phyloP scores from a whole-genome alignment of 2,113 vertebrate species.

The Copsychus sechellarum region DNA sequence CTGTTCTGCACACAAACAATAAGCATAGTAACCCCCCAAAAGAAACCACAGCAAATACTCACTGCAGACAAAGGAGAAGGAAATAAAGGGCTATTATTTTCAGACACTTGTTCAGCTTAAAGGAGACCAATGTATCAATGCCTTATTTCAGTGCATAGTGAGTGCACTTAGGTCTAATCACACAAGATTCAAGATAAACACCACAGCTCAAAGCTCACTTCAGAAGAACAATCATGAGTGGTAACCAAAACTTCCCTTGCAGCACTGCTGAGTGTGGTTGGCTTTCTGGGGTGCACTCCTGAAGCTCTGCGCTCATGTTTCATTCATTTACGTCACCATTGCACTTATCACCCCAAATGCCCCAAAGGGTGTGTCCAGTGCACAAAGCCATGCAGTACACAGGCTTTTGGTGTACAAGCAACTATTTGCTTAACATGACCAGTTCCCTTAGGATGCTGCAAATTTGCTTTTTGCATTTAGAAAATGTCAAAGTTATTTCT shows the following conservation, averaged over 20 bases:
- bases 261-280: not conserved
- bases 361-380: not conserved
- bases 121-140: not conserved
- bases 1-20: not conserved
- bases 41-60: not conserved
- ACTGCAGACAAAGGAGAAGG: not conserved
- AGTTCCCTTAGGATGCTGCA: not conserved
- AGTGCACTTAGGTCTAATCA: not conserved
- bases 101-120: not conserved
- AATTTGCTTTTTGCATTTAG: not conserved
- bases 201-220: not conserved
- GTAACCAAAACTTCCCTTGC: not conserved
- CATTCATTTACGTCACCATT: not conserved
- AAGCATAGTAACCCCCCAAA: not conserved
- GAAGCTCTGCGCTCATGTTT: not conserved
- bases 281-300: not conserved
- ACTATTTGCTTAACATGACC: not conserved
- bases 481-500: not conserved
- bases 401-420: not conserved
- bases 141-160: not conserved
- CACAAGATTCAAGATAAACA: not conserved
- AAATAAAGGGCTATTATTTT: conserved; percentile 21
- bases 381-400: not conserved
- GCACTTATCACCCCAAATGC: not conserved
- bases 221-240: not conserved